Evolutionary conservation across 2,113 vertebrate genomes (phyloP), one percentile per base, ranked within the genome.

Genomic region (Vulpes ferrilata): DNA sequence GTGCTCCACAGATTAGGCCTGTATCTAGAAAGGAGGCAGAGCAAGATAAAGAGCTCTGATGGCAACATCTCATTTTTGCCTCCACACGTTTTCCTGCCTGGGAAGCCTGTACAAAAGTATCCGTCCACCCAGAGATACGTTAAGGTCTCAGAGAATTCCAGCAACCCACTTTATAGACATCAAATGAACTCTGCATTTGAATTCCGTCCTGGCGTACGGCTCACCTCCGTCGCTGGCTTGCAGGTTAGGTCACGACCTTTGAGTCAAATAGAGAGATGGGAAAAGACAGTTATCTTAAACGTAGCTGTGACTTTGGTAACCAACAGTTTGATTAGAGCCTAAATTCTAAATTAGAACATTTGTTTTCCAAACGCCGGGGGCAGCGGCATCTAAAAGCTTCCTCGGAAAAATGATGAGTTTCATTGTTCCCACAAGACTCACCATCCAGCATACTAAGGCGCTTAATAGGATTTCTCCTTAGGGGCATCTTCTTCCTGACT

Each of bases 301-400:
- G 86, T 71, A 87, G 35, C 15, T 95, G 0, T 69, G 16, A 15
- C 90, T 87, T 95, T 95, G 17, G 48, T 69, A 78, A 30, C 57
- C 27, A 55, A 74, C 95, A 80, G 23, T 81, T 65, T 95, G 5
- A 48, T 69, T 43, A 88, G 53, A 82, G 7, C 64, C 53, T 90
- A 71, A 35, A 93, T 92, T 76, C 43, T 96, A 53, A 84, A 85
- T 76, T 84, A 73, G 89, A 93, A 53, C 5, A 62, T 62, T 92
- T 88, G 27, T 65, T 83, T 95, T 89, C 23, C 64, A 93, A 88
- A 62, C 79, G 19, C 20, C 23, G 89, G n/a, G 65, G 74, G 8
- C 11, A 55, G 11, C 32, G 43, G 27, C 57, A 22, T 27, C 19
- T 86, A 83, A 69, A 88, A 38, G 2, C 19, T 60, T 67, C 38